Evolutionary conservation across 2,888 invertebrate genomes (phyloP).

Genomic region (Hirudinaria manillensis): DNA sequence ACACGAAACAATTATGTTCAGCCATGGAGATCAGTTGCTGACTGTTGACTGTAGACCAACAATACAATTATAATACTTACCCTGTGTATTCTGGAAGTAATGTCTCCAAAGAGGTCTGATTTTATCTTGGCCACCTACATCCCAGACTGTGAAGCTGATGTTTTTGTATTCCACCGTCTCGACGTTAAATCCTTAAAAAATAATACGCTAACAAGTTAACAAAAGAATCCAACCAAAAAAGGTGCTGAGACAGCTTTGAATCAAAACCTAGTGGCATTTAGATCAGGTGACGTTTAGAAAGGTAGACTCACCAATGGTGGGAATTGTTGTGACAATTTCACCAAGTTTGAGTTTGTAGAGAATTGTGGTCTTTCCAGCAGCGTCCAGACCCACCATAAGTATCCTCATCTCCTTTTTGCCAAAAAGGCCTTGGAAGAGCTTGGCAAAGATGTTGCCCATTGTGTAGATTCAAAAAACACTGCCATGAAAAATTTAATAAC

Average conservation of each 20-base stretch:
- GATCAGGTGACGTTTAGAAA: background rate
- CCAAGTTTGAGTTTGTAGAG: slow-evolving; percentile 99
- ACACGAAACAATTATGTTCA: no score
- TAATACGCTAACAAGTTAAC: background rate
- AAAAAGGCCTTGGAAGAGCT: slow-evolving; percentile 96
- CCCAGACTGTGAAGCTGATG: slow-evolving; percentile 98
- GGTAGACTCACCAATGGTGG: slow-evolving; percentile 79
- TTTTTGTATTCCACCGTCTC: slow-evolving; percentile 99
- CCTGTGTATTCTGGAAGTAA: slow-evolving; percentile 87
- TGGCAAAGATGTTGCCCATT: slow-evolving; percentile 96
- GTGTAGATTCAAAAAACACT: slow-evolving; percentile 15
- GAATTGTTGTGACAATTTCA: slow-evolving; percentile 99
- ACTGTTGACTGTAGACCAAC: no score
- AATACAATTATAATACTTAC: slow-evolving; percentile 19
- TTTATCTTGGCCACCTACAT: slow-evolving; percentile 97
- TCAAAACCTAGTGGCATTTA: background rate
- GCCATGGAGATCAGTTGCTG: background rate
- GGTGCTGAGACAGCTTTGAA: background rate
- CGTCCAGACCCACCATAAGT: slow-evolving; percentile 97
- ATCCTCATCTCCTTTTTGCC: slow-evolving; percentile 99
- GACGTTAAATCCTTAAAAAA: slow-evolving; percentile 80
- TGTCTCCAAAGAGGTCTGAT: slow-evolving; percentile 96
- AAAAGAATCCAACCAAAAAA: slow-evolving; percentile 4
- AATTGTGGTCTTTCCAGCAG: slow-evolving; percentile 99
- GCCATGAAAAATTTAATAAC: background rate